phyloP scores from a whole-genome alignment of 2,113 vertebrate genomes.

The Oxyruncus cristatus region DNA sequence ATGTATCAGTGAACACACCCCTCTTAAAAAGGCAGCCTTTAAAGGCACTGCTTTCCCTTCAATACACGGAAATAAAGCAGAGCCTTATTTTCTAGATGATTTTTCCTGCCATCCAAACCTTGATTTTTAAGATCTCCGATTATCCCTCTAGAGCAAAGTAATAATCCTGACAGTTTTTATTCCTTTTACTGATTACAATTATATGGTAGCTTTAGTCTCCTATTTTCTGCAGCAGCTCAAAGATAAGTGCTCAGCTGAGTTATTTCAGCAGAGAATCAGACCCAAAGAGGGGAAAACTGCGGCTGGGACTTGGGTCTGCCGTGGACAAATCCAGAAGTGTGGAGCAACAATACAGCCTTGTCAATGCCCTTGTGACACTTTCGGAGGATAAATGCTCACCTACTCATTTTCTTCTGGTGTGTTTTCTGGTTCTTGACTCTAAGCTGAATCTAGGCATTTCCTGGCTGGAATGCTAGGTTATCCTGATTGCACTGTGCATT shows the following conservation, averaged over 20 bases:
- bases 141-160: background rate
- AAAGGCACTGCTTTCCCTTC: background rate
- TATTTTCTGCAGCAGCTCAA: background rate
- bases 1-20: background rate
- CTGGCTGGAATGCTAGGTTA: background rate
- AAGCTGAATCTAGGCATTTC: background rate
- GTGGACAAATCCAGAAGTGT: background rate
- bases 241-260: background rate
- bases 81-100: background rate
- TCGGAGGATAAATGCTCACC: background rate
- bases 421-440: background rate
- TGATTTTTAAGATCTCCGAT: background rate
- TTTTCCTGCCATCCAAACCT: background rate
- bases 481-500: background rate
- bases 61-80: background rate
- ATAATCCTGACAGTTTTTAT: background rate
- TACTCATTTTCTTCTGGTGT: background rate
- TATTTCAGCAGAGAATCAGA: background rate
- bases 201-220: background rate
- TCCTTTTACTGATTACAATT: background rate
- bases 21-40: background rate
- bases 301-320: background rate
- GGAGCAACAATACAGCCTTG: background rate
- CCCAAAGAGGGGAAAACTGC: background rate
- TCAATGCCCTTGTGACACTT: background rate